Evolutionary conservation across 2,888 invertebrate species (phyloP), one percentile per base, ranked within the genome.

Genomic region (Allophyes oxyacanthae): DNA sequence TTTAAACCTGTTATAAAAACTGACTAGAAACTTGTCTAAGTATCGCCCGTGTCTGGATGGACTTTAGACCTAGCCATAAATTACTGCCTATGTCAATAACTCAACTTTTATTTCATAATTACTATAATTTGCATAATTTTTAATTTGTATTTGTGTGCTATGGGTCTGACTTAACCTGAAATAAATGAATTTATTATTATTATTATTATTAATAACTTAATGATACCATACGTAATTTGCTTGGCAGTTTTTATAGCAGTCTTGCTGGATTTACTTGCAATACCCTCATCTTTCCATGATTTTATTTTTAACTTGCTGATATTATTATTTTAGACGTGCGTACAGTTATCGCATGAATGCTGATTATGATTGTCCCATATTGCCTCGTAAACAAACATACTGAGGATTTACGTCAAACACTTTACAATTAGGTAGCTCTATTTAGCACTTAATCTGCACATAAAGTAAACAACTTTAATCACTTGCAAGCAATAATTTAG

Each of bases 1-100:
- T 57, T 50, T 37, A 66, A 68, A 73, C 67, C 63, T 56, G 70
- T 76, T 76, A 68, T 75, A 66, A 67, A 69, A 73, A 66, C 60
- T 67, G 57, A 77, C 52, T 61, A 72, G 70, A 72, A 74, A 74
- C 73, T 74, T 53, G 72, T 62, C 54, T 52, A 6, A 6, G 25
- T 6, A 64, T 57, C 45, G 46, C 45, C 32, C 48, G n/a, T 13
- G 50, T 72, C 60, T 64, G 52, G 62, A 55, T 64, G 62, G 64
- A 76, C 73, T 77, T 80, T 40, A 56, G 37, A 74, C 54, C 30
- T 34, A 36, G 20, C 11, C 40, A 53, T 69, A 59, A 44, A 61
- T 54, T 45, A 36, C n/a, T 37, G 28, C 20, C 26, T 59, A 45
- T 26, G 51, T 34, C 46, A 55, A 48, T 60, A 40, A 30, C 38